Evolutionary conservation across 2,888 invertebrate species (phyloP).

Genomic region (Melanargia galathea): DNA sequence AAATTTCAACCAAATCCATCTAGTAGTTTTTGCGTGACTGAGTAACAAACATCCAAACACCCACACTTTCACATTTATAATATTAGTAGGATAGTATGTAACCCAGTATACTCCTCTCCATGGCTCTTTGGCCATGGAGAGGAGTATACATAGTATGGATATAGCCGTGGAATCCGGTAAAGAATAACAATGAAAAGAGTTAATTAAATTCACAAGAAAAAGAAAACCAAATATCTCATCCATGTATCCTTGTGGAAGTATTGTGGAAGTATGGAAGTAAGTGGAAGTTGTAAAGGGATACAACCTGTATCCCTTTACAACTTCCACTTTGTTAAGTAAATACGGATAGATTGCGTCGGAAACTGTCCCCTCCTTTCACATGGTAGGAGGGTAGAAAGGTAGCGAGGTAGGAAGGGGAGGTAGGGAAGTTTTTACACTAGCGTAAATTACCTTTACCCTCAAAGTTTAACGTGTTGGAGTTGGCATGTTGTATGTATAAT

Average conservation of each 20-base stretch:
- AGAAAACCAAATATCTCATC: neutral
- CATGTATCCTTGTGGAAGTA: too few relatives aligned
- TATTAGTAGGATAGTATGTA: too few relatives aligned
- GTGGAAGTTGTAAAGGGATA: too few relatives aligned
- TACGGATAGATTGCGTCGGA: conserved; percentile 20
- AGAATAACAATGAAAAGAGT: neutral
- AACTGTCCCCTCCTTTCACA: neutral
- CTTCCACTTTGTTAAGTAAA: conserved; percentile 15
- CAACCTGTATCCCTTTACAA: conserved; percentile 1
- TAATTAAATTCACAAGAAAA: neutral
- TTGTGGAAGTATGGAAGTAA: too few relatives aligned
- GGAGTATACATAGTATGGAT: too few relatives aligned
- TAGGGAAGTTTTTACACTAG: conserved; percentile 27
- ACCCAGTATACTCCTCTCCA: too few relatives aligned
- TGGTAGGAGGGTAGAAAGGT: neutral
- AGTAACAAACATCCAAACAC: too few relatives aligned
- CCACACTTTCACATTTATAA: too few relatives aligned
- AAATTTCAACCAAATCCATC: too few relatives aligned
- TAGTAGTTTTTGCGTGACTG: too few relatives aligned
- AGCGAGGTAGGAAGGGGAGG: neutral
- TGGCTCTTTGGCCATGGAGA: too few relatives aligned
- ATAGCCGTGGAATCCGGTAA: neutral
- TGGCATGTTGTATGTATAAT: conserved; percentile 4
- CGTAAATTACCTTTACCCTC: conserved; percentile 27
- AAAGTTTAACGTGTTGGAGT: conserved; percentile 26